These are phyloP conservation scores for Protodeltote pygarga DNA, from an alignment of 2,888 invertebrate species.

Conservation along the genomic window DNA sequence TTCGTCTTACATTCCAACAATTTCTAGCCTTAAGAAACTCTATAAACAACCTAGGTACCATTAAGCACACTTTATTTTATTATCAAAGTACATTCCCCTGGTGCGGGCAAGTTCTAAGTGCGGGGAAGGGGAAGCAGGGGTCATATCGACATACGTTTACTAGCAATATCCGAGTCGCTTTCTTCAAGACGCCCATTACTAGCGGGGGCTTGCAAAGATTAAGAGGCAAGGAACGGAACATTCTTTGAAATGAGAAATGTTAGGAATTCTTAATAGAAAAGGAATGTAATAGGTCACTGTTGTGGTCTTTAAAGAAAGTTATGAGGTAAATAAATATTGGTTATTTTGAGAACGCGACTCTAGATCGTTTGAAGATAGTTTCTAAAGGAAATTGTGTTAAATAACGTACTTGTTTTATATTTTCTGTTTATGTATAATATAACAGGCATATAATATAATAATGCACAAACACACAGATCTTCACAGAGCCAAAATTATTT, in stretches of 20 bases:
- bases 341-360: neutral
- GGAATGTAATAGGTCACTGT: constrained; percentile 19
- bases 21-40: constrained; percentile 27
- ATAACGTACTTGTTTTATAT: no score
- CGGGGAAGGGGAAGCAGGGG: constrained; percentile 45
- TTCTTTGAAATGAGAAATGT: constrained; percentile 9
- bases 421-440: no score
- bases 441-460: no score
- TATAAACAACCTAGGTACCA: constrained; percentile 29
- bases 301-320: constrained; percentile 1
- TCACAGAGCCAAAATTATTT: no score
- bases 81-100: constrained; percentile 41
- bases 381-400: no score
- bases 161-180: constrained; percentile 67
- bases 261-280: constrained; percentile 16
- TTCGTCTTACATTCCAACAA: neutral
- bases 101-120: constrained; percentile 55
- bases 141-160: constrained; percentile 71
- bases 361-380: neutral
- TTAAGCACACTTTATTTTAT: constrained; percentile 48
- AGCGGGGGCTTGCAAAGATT: constrained; percentile 55
- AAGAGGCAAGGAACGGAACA: constrained; percentile 16
- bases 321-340: neutral
- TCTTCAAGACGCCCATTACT: constrained; percentile 66
- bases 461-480: no score